Percentiles rank a stretch among this genome's conserved stretches.
Evolutionary conservation across 1,140 invertebrate species (phyloP).

Genomic region (Nephila pilipes): DNA sequence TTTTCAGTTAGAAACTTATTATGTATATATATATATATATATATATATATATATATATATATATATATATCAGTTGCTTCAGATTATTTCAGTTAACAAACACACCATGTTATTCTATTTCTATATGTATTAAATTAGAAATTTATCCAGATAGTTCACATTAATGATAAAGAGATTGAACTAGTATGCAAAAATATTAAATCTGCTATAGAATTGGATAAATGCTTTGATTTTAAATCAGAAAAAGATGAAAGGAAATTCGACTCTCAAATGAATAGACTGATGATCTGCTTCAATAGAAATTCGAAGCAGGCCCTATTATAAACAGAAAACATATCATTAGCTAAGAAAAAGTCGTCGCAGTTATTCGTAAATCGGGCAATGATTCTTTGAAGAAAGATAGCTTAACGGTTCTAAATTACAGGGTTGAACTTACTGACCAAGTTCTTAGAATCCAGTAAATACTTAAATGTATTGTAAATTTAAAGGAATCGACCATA

Average conservation of each 20-base stretch:
- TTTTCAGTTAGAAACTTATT: too few species aligned
- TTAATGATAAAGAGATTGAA: too few species aligned
- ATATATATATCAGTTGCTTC: too few species aligned
- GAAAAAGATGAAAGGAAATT: neutral
- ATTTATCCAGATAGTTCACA: too few species aligned
- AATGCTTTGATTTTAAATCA: neutral
- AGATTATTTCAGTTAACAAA: too few species aligned
- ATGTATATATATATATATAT: too few species aligned
- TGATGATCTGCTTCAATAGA: neutral
- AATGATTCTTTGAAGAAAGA: neutral
- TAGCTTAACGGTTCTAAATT: constrained; percentile 35
- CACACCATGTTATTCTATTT: too few species aligned
- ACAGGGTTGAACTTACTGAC: constrained; percentile 26
- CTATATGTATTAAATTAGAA: too few species aligned
- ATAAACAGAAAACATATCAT: neutral
- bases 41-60: too few species aligned
- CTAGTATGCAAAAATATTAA: neutral
- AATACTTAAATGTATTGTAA: neutral
- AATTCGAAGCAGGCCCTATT: neutral
- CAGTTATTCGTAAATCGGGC: neutral
- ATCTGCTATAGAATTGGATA: neutral
- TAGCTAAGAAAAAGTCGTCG: neutral
- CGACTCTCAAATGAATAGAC: neutral
- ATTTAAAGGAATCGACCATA: neutral
- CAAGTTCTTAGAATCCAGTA: neutral